Conservation (phyloP, 2,113 vertebrate genomes). For the Podarcis cretensis region DNA sequence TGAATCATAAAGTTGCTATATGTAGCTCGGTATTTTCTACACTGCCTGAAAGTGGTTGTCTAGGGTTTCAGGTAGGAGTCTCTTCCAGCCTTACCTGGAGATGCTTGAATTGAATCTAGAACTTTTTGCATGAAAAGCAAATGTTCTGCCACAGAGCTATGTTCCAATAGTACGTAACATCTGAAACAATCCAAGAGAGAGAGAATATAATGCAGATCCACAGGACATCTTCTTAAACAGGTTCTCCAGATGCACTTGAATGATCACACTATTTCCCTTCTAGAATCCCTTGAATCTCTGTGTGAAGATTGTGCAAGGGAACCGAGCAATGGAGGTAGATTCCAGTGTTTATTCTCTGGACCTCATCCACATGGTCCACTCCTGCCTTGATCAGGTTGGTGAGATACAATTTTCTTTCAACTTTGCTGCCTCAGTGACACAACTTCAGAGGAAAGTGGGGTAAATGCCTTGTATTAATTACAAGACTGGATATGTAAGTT, state of each 20-base stretch:
- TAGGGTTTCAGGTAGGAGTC: too few species aligned
- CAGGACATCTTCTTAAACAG: neutral
- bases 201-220: neutral
- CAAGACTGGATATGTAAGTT: neutral
- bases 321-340: conserved; percentile 94
- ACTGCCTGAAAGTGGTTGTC: too few species aligned
- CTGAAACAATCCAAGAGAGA: neutral
- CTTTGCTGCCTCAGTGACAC: neutral
- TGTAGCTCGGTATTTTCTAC: too few species aligned
- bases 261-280: conserved; percentile 51
- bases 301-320: conserved; percentile 98
- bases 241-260: conserved; percentile 1
- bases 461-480: neutral
- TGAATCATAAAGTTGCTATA: too few species aligned
- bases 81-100: too few species aligned
- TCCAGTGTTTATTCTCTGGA: conserved; percentile 86
- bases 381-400: conserved; percentile 92
- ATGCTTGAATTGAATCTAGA: too few species aligned
- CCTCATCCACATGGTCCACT: conserved; percentile 89
- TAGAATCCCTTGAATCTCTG: conserved; percentile 97
- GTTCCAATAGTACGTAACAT: neutral
- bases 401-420: conserved; percentile 35
- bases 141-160: too few species aligned
- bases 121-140: too few species aligned
- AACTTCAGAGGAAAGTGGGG: neutral